Evolutionary conservation across 1,140 invertebrate genomes (phyloP).

Genomic region (Gryllus bimaculatus): DNA sequence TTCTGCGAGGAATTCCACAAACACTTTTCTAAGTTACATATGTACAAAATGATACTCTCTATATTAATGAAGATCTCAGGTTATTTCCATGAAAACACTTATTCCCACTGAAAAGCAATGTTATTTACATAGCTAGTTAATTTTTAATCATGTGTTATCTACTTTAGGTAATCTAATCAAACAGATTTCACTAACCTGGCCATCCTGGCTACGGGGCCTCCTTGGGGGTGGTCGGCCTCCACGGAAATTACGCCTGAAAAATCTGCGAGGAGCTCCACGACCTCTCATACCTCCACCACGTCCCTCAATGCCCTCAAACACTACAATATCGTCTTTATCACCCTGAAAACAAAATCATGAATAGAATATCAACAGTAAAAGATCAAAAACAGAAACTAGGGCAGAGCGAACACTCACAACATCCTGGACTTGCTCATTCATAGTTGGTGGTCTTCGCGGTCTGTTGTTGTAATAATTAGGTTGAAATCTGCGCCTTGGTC

Average conservation of each 20-base stretch:
- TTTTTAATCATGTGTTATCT: too few species aligned
- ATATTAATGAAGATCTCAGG: too few species aligned
- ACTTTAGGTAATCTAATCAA: too few species aligned
- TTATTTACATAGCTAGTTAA: too few species aligned
- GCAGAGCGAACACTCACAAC: slow-evolving; percentile 16
- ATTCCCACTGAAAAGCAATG: too few species aligned
- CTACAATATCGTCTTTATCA: slow-evolving; percentile 26
- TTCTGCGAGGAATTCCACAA: too few species aligned
- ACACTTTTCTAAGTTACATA: too few species aligned
- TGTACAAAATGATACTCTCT: too few species aligned
- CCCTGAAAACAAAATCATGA: not conserved
- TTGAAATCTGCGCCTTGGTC: slow-evolving; percentile 29
- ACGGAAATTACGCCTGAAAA: slow-evolving; percentile 52
- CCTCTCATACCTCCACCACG: slow-evolving; percentile 39
- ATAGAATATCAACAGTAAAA: not conserved
- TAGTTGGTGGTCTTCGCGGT: slow-evolving; percentile 16
- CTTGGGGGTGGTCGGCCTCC: slow-evolving; percentile 40
- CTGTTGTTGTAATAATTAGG: slow-evolving; percentile 22
- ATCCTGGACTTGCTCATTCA: slow-evolving; percentile 16
- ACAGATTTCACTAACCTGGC: slow-evolving; percentile 10
- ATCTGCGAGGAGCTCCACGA: slow-evolving; percentile 46
- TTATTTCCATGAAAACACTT: too few species aligned
- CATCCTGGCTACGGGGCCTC: slow-evolving; percentile 43
- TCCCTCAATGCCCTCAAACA: slow-evolving; percentile 33
- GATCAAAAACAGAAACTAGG: not conserved